Evolutionary conservation across 2,113 vertebrate genomes (phyloP).

Genomic region (Gopherus flavomarginatus): DNA sequence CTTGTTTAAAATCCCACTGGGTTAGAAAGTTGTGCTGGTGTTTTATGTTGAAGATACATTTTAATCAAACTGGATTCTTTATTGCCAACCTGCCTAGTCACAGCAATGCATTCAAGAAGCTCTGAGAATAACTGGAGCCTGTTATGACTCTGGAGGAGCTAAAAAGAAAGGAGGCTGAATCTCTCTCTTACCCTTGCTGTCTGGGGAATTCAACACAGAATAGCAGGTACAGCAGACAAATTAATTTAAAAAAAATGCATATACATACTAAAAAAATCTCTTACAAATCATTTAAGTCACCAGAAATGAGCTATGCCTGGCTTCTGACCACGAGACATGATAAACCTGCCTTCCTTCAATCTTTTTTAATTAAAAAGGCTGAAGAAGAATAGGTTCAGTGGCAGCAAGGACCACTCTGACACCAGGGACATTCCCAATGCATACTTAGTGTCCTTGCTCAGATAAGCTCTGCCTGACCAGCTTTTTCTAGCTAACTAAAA

Average conservation of each 20-base stretch:
- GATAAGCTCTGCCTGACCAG: constrained; percentile 46
- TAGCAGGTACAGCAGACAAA: neutral
- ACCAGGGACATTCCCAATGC: constrained; percentile 21
- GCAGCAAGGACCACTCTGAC: constrained; percentile 2
- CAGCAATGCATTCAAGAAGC: neutral
- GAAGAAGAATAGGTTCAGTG: neutral
- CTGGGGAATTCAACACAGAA: neutral
- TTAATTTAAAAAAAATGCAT: neutral
- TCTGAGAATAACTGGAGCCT: neutral
- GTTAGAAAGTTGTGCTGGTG: neutral
- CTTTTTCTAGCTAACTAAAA: constrained; percentile 31
- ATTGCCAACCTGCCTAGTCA: neutral
- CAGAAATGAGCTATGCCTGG: neutral
- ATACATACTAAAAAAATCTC: neutral
- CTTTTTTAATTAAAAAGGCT: constrained; percentile 30
- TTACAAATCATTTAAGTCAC: neutral
- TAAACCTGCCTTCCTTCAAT: constrained; percentile 15
- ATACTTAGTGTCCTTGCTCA: constrained; percentile 4
- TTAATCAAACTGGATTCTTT: neutral
- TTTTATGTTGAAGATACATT: neutral
- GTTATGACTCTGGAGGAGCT: neutral
- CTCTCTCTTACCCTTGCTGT: neutral
- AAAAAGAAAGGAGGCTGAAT: neutral
- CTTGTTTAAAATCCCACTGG: neutral
- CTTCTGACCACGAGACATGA: neutral